These are phyloP conservation scores for Argyra leucocephala DNA, from an alignment of 2,888 invertebrate species.

Conservation along the genomic window DNA sequence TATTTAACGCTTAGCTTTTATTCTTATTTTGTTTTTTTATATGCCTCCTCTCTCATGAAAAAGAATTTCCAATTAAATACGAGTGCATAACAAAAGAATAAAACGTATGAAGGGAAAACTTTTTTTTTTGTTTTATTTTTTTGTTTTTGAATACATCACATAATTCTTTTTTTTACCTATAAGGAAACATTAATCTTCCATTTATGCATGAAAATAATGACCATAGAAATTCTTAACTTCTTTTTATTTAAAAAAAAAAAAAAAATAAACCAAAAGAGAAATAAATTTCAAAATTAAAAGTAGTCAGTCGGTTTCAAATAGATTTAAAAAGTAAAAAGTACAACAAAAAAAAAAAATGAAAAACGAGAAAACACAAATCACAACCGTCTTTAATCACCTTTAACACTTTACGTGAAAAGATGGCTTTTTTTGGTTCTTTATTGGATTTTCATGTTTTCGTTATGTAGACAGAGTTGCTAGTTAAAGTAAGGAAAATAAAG, in stretches of 20 bases:
- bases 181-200: conserved; percentile 2
- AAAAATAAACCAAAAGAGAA: not conserved
- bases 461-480: no score
- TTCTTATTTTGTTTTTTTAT: not conserved
- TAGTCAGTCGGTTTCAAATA: conserved; percentile 3
- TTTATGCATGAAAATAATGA: not conserved
- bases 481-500: no score
- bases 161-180: conserved; percentile 6
- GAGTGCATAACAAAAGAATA: conserved; percentile 3
- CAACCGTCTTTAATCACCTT: conserved; percentile 11
- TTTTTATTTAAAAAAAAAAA: not conserved
- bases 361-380: not conserved
- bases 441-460: not conserved
- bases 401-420: conserved; percentile 12
- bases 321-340: not conserved
- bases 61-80: conserved; percentile 1
- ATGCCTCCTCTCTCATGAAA: no score
- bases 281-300: not conserved
- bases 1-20: not conserved
- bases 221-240: not conserved
- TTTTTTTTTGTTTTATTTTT: no score
- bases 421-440: not conserved
- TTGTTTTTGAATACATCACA: not conserved
- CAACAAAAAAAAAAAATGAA: not conserved
- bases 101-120: no score